Evolutionary conservation across 2,888 invertebrate species (phyloP).

Genomic region (Molanna angustata): DNA sequence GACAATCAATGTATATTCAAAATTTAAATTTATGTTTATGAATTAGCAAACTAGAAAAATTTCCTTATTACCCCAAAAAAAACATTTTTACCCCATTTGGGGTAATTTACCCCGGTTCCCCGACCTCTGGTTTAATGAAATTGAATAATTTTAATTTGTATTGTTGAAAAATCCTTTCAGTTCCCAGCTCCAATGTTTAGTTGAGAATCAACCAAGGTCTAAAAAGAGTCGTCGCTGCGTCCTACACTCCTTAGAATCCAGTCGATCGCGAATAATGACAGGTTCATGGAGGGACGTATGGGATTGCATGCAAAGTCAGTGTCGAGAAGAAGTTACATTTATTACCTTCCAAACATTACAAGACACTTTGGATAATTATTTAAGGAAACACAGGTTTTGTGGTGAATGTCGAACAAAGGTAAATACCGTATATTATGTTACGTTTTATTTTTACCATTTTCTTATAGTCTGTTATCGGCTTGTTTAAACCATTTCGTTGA

Average conservation of each 20-base stretch:
- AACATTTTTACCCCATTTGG: too few relatives aligned
- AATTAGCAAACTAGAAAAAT: too few relatives aligned
- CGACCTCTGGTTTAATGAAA: not conserved
- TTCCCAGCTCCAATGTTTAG: slow-evolving; percentile 71
- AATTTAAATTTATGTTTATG: too few relatives aligned
- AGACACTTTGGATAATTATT: slow-evolving; percentile 83
- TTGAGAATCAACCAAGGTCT: slow-evolving; percentile 77
- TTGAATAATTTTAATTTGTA: not conserved
- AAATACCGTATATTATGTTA: not conserved
- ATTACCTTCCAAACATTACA: slow-evolving; percentile 83
- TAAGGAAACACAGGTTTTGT: slow-evolving; percentile 92
- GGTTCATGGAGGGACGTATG: slow-evolving; percentile 78
- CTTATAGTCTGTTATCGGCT: too few relatives aligned
- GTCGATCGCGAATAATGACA: slow-evolving; percentile 62
- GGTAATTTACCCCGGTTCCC: not conserved
- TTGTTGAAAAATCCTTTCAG: slow-evolving; percentile 44
- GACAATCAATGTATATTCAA: too few relatives aligned
- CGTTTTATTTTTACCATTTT: too few relatives aligned
- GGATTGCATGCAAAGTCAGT: slow-evolving; percentile 79
- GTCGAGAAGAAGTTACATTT: slow-evolving; percentile 80
- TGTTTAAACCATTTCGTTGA: too few relatives aligned
- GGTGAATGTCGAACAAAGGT: slow-evolving; percentile 93
- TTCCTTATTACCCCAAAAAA: too few relatives aligned
- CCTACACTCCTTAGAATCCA: slow-evolving; percentile 86
- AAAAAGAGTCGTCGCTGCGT: slow-evolving; percentile 88